phyloP scores from a whole-genome alignment of 2,888 invertebrate species.

The Heliconius ethilla region DNA sequence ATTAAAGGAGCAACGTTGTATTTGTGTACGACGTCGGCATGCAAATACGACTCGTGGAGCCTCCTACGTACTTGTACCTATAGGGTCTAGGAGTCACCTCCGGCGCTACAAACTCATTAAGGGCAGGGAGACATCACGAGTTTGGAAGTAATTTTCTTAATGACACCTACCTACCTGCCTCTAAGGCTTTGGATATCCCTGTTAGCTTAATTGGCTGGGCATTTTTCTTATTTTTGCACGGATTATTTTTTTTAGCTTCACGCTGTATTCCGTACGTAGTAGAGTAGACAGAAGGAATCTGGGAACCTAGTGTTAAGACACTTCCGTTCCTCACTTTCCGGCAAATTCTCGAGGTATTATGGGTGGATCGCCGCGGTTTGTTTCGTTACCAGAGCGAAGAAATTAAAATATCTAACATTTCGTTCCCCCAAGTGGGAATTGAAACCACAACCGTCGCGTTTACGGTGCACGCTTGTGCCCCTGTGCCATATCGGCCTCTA shows the following conservation, averaged over 20 bases:
- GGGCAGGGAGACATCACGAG: conserved; percentile 28
- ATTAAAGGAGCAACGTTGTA: conserved; percentile 15
- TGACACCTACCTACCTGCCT: conserved; percentile 5
- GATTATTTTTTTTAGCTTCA: background rate
- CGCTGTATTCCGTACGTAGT: background rate
- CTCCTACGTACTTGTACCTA: conserved; percentile 31
- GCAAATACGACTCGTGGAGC: conserved; percentile 31
- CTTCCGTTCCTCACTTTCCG: too few species aligned
- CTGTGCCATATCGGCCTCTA: background rate
- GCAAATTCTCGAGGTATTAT: too few species aligned
- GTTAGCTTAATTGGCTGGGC: background rate
- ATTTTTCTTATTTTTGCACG: background rate
- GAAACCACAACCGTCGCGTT: background rate
- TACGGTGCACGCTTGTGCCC: background rate
- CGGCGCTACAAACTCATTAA: conserved; percentile 28
- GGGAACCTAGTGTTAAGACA: too few species aligned
- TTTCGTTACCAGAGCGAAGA: background rate
- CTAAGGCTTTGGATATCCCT: conserved; percentile 4
- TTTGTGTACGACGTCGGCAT: conserved; percentile 26
- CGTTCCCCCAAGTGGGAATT: background rate
- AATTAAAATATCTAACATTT: background rate
- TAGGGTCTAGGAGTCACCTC: conserved; percentile 25
- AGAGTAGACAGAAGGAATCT: too few species aligned
- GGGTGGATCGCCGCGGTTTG: background rate
- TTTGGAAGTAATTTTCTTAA: conserved; percentile 30